These are phyloP conservation scores for Anser brachyrhynchus DNA, from an alignment of 2,113 vertebrate genomes.

Conservation along the genomic window DNA sequence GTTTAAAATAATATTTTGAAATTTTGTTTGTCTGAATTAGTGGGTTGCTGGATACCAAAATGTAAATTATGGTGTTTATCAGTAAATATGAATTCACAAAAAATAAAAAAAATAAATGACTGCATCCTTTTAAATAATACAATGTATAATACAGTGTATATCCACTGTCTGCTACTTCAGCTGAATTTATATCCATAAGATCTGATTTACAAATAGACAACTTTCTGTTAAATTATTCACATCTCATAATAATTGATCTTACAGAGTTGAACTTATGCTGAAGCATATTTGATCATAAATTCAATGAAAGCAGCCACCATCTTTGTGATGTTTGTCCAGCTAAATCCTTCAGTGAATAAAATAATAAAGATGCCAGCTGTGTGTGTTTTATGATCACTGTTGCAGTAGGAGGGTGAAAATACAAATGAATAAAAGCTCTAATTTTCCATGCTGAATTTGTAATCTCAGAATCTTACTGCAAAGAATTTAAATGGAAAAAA, in stretches of 20 bases:
- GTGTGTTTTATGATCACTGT: conserved; percentile 48
- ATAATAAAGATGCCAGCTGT: conserved; percentile 71
- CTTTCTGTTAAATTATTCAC: conserved; percentile 81
- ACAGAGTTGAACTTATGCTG: conserved; percentile 65
- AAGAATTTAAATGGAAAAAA: conserved; percentile 1
- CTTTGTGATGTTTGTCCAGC: conserved; percentile 82
- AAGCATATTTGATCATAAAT: conserved; percentile 81
- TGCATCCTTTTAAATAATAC: conserved; percentile 5
- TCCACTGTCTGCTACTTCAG: conserved; percentile 31
- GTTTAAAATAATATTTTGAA: background rate
- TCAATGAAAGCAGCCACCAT: conserved; percentile 77
- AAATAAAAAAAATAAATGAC: background rate
- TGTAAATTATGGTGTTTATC: background rate
- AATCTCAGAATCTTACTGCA: background rate
- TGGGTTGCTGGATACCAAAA: background rate
- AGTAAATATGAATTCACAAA: background rate
- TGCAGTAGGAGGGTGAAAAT: conserved; percentile 44
- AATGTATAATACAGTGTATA: background rate
- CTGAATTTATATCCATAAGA: conserved; percentile 61
- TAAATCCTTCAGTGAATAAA: conserved; percentile 78
- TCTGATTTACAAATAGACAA: conserved; percentile 71
- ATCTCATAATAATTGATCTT: conserved; percentile 77
- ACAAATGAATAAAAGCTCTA: conserved; percentile 34
- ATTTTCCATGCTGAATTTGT: conserved; percentile 31
- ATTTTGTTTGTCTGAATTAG: background rate